Evolutionary conservation across 2,113 vertebrate species (phyloP), one percentile per base, ranked within the genome.

Genomic region (Grammomys surdaster): DNA sequence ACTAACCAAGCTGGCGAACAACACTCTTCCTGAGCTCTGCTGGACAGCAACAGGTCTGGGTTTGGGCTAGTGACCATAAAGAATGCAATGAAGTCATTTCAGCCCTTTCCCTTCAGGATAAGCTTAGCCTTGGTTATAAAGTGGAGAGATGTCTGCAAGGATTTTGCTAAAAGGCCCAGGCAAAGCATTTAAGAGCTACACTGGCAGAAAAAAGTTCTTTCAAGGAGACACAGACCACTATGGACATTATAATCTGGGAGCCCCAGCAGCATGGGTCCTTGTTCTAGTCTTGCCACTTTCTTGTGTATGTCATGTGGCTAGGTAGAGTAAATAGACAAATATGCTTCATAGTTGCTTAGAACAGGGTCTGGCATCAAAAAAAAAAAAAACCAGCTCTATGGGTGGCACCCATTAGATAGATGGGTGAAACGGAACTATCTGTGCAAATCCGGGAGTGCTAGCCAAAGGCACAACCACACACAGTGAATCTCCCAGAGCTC

Each of bases 81-180:
- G n/a, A 43, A 75, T 36, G 51, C 9, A 54, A 67, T 14, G 14
- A 96, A 86, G 78, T 65, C 73, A 88, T 80, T 91, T 94, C 46
- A 85, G 87, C 5, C 46, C 24, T 72, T 76, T 46, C 13, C 22
- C 13, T 93, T 80, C 28, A 76, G 31, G 65, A 51, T n/a, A 84
- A 70, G 13, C 72, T 76, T 67, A 3, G 54, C 36, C 20, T 84
- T 36, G 36, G 4, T 40, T 40, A 60, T 36, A 70, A 12, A 82
- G 16, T 31, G 67, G 31, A 69, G 43, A 63, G 26, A n/a, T 81
- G n/a, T 72, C 54, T 91, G 36, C 6, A 85, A 28, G 12, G 63
- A 84, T 51, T 56, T 36, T 69, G 31, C 77, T 51, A 2, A 89
- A 19, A 54, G 40, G 11, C n/a, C 48, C 43, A 63, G 36, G 69